phyloP scores from a whole-genome alignment of 2,888 invertebrate species.

The Ectemnius cavifrons region DNA sequence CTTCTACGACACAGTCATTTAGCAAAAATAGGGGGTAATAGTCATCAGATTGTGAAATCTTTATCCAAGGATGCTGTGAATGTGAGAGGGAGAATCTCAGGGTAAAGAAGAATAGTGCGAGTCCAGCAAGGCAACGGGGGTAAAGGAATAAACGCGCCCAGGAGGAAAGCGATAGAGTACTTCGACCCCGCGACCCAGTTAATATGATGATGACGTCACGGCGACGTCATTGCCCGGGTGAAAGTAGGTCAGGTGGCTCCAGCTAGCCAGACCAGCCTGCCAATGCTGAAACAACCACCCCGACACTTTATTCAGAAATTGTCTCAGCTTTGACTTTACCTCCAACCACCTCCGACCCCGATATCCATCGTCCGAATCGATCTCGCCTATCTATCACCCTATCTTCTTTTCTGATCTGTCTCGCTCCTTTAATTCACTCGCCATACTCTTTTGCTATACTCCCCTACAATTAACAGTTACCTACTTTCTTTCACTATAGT shows the following conservation, averaged over 20 bases:
- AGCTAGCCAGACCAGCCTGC: constrained; percentile 79
- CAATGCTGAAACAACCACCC: constrained; percentile 79
- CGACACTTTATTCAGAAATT: constrained; percentile 76
- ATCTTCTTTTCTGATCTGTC: too few relatives aligned
- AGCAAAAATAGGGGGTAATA: neutral
- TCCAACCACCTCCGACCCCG: too few relatives aligned
- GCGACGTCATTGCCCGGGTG: constrained; percentile 79
- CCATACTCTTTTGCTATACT: too few relatives aligned
- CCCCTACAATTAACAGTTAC: too few relatives aligned
- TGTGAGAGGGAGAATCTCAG: neutral
- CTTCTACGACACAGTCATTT: neutral
- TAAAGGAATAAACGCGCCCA: constrained; percentile 22
- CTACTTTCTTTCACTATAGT: too few relatives aligned
- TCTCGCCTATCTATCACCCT: too few relatives aligned
- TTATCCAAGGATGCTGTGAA: neutral
- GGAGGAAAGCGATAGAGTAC: constrained; percentile 58
- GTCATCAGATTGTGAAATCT: neutral
- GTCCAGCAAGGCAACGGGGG: neutral
- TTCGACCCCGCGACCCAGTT: constrained; percentile 75
- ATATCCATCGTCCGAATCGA: too few relatives aligned
- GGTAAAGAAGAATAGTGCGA: neutral
- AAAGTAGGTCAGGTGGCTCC: constrained; percentile 85
- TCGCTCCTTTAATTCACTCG: too few relatives aligned
- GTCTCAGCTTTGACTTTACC: constrained; percentile 27
- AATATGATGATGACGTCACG: constrained; percentile 74